Evolutionary conservation across 2,888 invertebrate genomes (phyloP).

Genomic region (Pasiphila rectangulata): DNA sequence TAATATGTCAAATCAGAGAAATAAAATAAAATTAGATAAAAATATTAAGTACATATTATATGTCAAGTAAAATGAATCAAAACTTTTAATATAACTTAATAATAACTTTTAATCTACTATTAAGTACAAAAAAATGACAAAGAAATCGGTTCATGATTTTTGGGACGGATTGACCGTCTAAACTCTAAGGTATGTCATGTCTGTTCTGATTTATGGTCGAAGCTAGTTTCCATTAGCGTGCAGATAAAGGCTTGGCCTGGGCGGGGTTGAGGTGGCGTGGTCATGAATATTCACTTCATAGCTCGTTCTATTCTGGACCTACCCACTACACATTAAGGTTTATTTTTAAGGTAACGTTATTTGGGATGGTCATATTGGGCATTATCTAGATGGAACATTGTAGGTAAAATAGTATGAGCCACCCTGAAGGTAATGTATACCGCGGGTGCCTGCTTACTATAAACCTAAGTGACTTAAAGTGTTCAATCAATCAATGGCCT

Average conservation of each 20-base stretch:
- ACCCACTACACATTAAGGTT: conserved; percentile 47
- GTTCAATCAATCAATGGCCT: no score
- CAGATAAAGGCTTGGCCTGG: conserved; percentile 61
- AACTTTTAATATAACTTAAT: no score
- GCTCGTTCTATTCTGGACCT: conserved; percentile 48
- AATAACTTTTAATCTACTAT: no score
- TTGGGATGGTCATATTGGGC: conserved; percentile 11
- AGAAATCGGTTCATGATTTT: background rate
- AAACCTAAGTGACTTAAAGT: no score
- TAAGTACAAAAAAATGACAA: no score
- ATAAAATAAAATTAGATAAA: no score
- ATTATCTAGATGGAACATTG: conserved; percentile 5
- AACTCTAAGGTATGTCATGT: conserved; percentile 16
- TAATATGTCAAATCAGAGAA: no score
- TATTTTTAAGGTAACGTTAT: conserved; percentile 39
- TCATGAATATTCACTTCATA: conserved; percentile 67
- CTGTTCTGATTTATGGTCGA: conserved; percentile 20
- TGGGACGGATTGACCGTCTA: background rate
- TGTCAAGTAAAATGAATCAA: no score
- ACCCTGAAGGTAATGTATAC: no score
- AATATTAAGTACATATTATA: no score
- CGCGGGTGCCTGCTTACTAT: no score
- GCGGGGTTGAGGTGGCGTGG: conserved; percentile 55
- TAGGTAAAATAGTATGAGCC: no score
- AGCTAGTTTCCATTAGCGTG: conserved; percentile 49